Percentiles rank a stretch among this genome's conserved stretches.
Evolutionary conservation across 2,797 vertebrate species (phyloP).

Genomic region (Staurois parvus): DNA sequence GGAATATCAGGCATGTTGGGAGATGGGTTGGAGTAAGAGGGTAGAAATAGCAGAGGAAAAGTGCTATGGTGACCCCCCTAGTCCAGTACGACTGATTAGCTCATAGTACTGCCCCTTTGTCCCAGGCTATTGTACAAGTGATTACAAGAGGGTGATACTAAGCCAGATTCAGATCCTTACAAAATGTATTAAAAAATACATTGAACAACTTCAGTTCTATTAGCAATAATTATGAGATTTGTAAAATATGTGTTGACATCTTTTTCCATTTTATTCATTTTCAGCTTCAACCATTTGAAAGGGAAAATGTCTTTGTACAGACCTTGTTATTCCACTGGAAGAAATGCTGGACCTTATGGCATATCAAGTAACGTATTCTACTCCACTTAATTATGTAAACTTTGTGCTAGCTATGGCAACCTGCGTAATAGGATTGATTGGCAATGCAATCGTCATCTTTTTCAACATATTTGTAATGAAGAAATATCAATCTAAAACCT

Average conservation of each 20-base stretch:
- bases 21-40: no score
- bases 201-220: no score
- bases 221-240: no score
- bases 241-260: not conserved
- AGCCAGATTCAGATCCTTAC: not conserved
- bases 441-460: conserved; percentile 25
- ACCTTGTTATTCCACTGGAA: conserved; percentile 6
- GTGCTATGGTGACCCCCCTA: no score
- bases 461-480: conserved; percentile 20
- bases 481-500: conserved; percentile 34
- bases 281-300: not conserved
- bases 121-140: not conserved
- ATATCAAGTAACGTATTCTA: not conserved
- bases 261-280: not conserved
- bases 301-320: not conserved
- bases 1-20: no score
- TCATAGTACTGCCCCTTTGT: no score
- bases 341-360: not conserved
- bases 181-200: not conserved
- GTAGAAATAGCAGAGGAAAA: no score
- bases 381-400: not conserved
- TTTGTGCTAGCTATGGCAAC: conserved; percentile 2
- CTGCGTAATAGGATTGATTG: conserved; percentile 15
- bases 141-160: no score
- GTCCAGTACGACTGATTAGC: not conserved